Conservation (phyloP, 2,797 vertebrate species). For the Acanthornis magna region DNA sequence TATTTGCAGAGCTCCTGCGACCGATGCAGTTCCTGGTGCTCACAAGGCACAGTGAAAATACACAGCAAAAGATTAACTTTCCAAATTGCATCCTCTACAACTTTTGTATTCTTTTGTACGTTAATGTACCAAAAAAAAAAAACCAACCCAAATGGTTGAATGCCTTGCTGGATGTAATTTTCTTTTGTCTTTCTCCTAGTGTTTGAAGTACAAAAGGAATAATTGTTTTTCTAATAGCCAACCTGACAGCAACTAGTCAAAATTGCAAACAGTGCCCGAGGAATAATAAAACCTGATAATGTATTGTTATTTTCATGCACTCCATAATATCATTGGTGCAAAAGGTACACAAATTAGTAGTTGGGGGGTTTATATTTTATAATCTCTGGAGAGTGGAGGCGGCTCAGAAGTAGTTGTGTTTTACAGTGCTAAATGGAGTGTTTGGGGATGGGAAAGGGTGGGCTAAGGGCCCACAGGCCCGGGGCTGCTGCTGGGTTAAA, state of each 20-base stretch:
- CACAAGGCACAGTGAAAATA: not conserved
- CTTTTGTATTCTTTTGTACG: not conserved
- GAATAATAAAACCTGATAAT: not conserved
- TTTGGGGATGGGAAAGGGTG: not conserved
- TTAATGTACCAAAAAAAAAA: not conserved
- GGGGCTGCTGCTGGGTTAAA: not conserved
- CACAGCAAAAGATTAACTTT: not conserved
- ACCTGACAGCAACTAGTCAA: conserved; percentile 43
- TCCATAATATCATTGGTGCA: not conserved
- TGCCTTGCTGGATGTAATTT: not conserved
- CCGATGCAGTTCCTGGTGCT: not conserved
- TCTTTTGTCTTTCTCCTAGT: not conserved
- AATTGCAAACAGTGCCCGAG: conserved; percentile 15
- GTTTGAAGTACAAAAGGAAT: not conserved
- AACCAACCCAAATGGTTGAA: not conserved
- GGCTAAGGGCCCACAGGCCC: not conserved
- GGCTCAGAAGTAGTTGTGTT: not conserved
- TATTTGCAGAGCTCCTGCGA: not conserved
- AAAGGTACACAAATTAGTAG: not conserved
- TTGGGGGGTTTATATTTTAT: not conserved
- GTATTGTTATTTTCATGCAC: not conserved
- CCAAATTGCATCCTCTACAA: not conserved
- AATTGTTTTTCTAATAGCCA: conserved; percentile 5
- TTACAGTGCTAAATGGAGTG: not conserved
- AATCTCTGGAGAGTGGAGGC: not conserved